These are phyloP conservation scores for Sphenodon punctatus DNA, from an alignment of 2,797 vertebrate genomes.

Conservation along the genomic window DNA sequence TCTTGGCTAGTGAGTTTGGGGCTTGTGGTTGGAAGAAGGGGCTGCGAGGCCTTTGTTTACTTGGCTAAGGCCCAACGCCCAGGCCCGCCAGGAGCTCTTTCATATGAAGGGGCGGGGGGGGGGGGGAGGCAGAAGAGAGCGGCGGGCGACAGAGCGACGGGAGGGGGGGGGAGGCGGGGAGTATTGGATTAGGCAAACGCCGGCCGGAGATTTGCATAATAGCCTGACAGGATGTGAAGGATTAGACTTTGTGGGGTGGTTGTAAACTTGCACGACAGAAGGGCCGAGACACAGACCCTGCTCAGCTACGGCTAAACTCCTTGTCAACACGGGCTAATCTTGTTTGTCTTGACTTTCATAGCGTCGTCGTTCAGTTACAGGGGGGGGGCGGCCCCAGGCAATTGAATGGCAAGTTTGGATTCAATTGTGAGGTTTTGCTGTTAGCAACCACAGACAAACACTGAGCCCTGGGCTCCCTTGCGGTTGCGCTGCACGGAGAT, in stretches of 20 bases:
- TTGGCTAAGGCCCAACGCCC: constrained; percentile 63
- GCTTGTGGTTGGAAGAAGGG: constrained; percentile 53
- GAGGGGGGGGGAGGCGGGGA: no score
- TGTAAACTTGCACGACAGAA: constrained; percentile 71
- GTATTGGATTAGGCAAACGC: constrained; percentile 87
- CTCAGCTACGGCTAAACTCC: constrained; percentile 78
- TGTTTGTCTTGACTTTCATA: constrained; percentile 80
- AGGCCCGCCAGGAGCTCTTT: constrained; percentile 77
- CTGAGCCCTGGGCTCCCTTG: accelerated
- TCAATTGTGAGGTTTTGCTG: constrained; percentile 8
- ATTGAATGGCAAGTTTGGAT: constrained; percentile 28
- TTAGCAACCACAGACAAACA: neutral
- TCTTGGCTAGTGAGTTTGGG: constrained; percentile 33
- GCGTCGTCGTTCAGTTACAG: constrained; percentile 60
- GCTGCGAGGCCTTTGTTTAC: constrained; percentile 78
- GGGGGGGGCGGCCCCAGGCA: constrained; percentile 6
- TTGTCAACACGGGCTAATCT: constrained; percentile 84
- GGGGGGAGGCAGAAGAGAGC: no score
- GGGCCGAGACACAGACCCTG: constrained; percentile 58
- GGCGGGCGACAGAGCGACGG: no score
- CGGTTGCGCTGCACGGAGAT: no score
- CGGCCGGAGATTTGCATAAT: constrained; percentile 71
- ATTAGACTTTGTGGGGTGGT: constrained; percentile 78
- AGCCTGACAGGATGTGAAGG: constrained; percentile 82
- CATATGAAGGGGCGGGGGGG: constrained; percentile 74